phyloP scores from a whole-genome alignment of 1,140 invertebrate genomes.

The Mya arenaria region DNA sequence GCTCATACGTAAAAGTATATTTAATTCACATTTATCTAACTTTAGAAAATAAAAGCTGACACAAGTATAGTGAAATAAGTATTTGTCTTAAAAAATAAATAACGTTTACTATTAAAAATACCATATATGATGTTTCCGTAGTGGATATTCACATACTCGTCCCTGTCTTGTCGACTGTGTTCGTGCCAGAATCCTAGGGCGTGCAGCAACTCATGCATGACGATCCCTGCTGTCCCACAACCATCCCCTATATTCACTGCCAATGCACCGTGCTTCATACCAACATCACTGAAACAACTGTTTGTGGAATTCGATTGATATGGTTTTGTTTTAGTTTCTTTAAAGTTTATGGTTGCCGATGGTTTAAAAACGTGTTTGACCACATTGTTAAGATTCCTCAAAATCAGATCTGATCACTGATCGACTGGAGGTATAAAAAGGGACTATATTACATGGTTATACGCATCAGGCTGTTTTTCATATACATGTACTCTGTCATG shows the following conservation, averaged over 20 bases:
- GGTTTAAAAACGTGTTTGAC: background rate
- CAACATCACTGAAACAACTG: conserved; percentile 66
- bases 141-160: conserved; percentile 87
- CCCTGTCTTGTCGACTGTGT: conserved; percentile 90
- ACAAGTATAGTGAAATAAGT: no score
- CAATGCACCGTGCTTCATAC: conserved; percentile 58
- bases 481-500: background rate
- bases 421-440: background rate
- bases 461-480: background rate
- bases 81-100: no score
- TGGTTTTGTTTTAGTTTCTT: background rate
- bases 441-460: background rate
- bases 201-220: conserved; percentile 91
- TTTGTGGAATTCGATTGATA: background rate
- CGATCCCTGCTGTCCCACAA: conserved; percentile 60
- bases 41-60: no score
- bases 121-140: conserved; percentile 86
- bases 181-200: conserved; percentile 93
- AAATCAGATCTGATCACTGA: background rate
- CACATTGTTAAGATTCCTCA: background rate
- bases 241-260: conserved; percentile 57
- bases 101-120: no score
- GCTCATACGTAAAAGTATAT: background rate
- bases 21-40: background rate
- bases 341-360: background rate